These are phyloP conservation scores for Bradysia coprophila DNA, from an alignment of 1,140 invertebrate species.

Conservation along the genomic window DNA sequence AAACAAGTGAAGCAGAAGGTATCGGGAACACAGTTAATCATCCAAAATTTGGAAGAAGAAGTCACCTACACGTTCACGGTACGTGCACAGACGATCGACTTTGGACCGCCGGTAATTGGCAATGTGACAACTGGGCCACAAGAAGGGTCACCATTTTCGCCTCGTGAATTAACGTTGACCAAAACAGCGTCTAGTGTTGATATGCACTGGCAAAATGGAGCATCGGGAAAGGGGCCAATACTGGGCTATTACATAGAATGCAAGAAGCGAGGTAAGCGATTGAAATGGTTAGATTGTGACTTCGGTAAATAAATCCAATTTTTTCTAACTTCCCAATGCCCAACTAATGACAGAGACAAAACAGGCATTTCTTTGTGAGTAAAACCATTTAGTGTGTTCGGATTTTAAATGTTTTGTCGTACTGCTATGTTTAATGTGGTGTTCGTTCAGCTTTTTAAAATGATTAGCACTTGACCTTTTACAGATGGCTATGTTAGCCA, in stretches of 20 bases:
- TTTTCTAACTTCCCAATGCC: too few relatives aligned
- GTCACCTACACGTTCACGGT: slow-evolving; percentile 83
- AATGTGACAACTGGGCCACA: slow-evolving; percentile 92
- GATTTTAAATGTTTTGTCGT: too few relatives aligned
- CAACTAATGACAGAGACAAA: too few relatives aligned
- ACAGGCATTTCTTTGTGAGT: too few relatives aligned
- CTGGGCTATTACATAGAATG: slow-evolving; percentile 88
- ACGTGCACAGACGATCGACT: slow-evolving; percentile 71
- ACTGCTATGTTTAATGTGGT: too few relatives aligned
- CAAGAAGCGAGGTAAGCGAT: slow-evolving; percentile 53
- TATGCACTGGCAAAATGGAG: slow-evolving; percentile 74
- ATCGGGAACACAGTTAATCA: slow-evolving; percentile 52
- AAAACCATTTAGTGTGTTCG: too few relatives aligned
- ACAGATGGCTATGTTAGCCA: too few relatives aligned
- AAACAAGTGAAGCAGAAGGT: slow-evolving; percentile 93
- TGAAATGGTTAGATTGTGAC: background rate
- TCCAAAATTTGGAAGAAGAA: slow-evolving; percentile 78
- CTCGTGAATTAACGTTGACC: slow-evolving; percentile 47
- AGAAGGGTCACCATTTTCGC: slow-evolving; percentile 65
- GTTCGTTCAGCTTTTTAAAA: too few relatives aligned
- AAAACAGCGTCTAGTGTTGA: slow-evolving; percentile 71
- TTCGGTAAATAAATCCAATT: background rate
- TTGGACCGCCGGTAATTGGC: slow-evolving; percentile 52
- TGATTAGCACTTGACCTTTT: too few relatives aligned
- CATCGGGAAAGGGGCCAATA: slow-evolving; percentile 67